Base-by-base conservation (phyloP, 1,140 invertebrate genomes). In the Formica exsecta region DNA sequence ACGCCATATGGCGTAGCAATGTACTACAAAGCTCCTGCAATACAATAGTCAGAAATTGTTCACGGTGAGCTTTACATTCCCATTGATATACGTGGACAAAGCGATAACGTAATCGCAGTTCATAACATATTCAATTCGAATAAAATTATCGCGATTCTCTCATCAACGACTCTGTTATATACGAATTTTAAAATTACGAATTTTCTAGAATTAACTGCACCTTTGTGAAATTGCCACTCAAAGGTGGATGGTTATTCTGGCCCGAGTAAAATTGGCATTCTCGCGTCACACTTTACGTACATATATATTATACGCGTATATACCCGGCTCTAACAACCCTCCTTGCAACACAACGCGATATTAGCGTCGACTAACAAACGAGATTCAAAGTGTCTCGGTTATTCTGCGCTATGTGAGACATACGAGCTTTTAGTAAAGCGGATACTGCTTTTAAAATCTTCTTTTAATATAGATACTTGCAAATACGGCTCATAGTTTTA, bases 361-460 rank as follows among this genome's bases (percentile, higher is more conserved):
- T 81, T 73, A 81, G 25, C 51, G 57, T 81, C 79, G 54, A 81
- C 71, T 73, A 81, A 73, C 79, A 38, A 66, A 79, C 62, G 44
- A n/a, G 62, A 59, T n/a, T 79, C 61, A 79, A 81, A 81, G 66
- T 81, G 36, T 71, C 77, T 59, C 66, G 66, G 25, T 38, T 61
- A 73, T 71, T 51, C 13, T 29, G 38, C 22, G 16, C 75, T 36
- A 25, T 7, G n/a, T 38, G 11, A 19, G 16, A 8, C 41, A 22
- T 3, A 22, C 19, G 38, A 57, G 51, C 65, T 81, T 59, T 71
- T 81, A 81, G 22, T 41, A 19, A 41, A 36, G n/a, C 32, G 66
- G 11, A 32, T 38, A 54, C 2, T 9, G 48, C 22, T 71, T 71
- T 61, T 73, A 61, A 44, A 73, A 73, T 19, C 36, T 41, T 79